Evolutionary conservation across 2,888 invertebrate genomes (phyloP).

Genomic region (Microctonus aethiopoides): DNA sequence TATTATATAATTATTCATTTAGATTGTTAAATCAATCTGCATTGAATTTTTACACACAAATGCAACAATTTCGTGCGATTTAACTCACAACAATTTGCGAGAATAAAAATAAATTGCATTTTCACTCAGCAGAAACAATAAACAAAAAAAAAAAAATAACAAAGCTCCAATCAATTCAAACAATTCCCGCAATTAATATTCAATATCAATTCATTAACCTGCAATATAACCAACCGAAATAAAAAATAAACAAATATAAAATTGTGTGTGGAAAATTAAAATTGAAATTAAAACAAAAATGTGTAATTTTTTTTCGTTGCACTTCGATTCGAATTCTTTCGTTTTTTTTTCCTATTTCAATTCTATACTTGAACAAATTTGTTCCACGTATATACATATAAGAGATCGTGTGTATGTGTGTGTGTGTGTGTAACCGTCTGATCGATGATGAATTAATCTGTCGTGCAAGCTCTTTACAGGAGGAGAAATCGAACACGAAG

Average conservation of each 20-base stretch:
- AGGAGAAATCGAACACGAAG: constrained; percentile 19
- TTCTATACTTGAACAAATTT: too few relatives aligned
- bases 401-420: neutral
- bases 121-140: neutral
- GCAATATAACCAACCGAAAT: too few relatives aligned
- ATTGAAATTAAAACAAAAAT: too few relatives aligned
- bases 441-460: constrained; percentile 37
- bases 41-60: neutral
- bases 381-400: too few relatives aligned
- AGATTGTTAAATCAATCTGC: neutral
- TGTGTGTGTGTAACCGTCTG: constrained; percentile 6
- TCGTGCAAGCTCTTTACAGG: constrained; percentile 36
- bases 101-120: neutral
- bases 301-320: too few relatives aligned
- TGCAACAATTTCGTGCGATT: neutral
- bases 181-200: neutral
- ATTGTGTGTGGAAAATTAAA: too few relatives aligned
- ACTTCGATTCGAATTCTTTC: too few relatives aligned
- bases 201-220: too few relatives aligned
- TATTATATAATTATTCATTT: neutral
- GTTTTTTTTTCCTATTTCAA: too few relatives aligned
- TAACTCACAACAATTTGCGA: neutral
- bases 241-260: too few relatives aligned
- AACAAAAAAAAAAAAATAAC: too few relatives aligned
- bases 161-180: neutral